Base-by-base conservation (phyloP, 2,113 vertebrate genomes). In the Gallinago undulata region DNA sequence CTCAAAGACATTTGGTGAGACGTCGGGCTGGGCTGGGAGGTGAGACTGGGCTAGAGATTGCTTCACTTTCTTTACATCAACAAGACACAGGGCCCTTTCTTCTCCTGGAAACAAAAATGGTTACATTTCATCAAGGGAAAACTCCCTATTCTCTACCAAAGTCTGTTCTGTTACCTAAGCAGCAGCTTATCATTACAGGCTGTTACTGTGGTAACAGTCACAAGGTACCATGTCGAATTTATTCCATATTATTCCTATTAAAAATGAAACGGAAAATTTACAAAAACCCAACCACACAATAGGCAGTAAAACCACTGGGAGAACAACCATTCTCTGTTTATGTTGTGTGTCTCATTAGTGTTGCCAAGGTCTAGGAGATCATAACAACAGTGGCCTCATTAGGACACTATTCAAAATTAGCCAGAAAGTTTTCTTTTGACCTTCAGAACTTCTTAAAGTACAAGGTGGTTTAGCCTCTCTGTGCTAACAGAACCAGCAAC, bases 21-120 rank as follows among this genome's bases (percentile, higher is more conserved):
- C 94, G 67, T 99, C 99, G 0, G 99, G 99, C 97, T 99, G 99
- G 84, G 98, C 98, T 17, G 99, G 99, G 88, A 99, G 98, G 97
- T 99, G 99, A n/a, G 99, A 98, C 97, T 99, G 99, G 10, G 99
- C 99, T 77, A 99, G 96, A 55, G 99, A 99, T 97, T 99, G 99
- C 94, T 99, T 99, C 68, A 99, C 99, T 82, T 99, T 99, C 98
- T 99, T 99, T 77, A 99, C 99, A 43, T 99, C 99, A 59, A 99
- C 98, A 60, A 99, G 98, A 87, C 99, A 99, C 94, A 99, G 94
- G 3, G 99, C 99, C 84, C 99, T 97, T 96, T 99, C 99, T 60
- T 99, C 99, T 68, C 99, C 99, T 99, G 96, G 33, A 62, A 92
- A 69, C 50, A 93, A 39, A 92, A 83, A 75, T 4, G 11, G 72